Conservation (phyloP, 1,140 invertebrate species). For the Lepidurus packardi region DNA sequence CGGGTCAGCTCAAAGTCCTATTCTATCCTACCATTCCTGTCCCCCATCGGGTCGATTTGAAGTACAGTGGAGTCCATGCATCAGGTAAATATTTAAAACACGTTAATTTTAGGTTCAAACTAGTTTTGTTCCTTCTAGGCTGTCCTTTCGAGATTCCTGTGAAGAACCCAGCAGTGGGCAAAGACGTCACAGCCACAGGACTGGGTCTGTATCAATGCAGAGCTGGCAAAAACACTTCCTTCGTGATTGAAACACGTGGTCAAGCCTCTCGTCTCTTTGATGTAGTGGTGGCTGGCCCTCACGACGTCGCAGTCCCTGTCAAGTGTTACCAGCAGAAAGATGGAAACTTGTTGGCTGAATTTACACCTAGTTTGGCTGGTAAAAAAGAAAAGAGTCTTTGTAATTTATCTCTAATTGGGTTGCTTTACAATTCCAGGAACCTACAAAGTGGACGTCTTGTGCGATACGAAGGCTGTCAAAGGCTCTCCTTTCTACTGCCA, state of each 20-base stretch:
- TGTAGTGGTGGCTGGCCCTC: constrained; percentile 79
- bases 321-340: constrained; percentile 93
- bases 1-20: constrained; percentile 57
- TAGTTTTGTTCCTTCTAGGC: constrained; percentile 41
- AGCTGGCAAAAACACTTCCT: constrained; percentile 70
- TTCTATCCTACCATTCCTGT: constrained; percentile 75
- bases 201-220: constrained; percentile 74
- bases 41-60: constrained; percentile 71
- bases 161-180: constrained; percentile 55
- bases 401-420: not conserved
- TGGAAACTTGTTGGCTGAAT: constrained; percentile 85
- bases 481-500: constrained; percentile 95
- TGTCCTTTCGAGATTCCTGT: constrained; percentile 52
- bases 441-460: constrained; percentile 80
- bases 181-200: constrained; percentile 70
- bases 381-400: not conserved
- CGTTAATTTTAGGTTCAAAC: not conserved
- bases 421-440: not conserved
- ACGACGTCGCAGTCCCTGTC: constrained; percentile 82
- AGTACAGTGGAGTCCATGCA: constrained; percentile 67
- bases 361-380: constrained; percentile 62
- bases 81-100: constrained; percentile 44
- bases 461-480: constrained; percentile 80
- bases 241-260: constrained; percentile 81
- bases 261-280: constrained; percentile 81